Evolutionary conservation across 2,888 invertebrate species (phyloP), one percentile per base, ranked within the genome.

Genomic region (Serrognathus titanus): DNA sequence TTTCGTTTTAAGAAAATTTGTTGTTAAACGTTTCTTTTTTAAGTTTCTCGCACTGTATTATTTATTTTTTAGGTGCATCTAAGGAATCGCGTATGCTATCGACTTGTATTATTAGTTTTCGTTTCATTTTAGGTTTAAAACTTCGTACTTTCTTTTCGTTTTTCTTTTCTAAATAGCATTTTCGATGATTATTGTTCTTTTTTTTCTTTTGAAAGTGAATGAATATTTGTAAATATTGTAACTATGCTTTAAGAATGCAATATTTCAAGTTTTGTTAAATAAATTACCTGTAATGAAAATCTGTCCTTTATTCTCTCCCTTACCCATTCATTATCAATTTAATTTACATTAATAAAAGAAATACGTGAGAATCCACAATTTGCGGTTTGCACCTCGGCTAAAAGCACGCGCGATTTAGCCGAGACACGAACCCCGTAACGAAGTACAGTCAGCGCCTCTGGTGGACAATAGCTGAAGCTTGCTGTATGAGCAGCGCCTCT

Each of bases 231-330:
- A 52, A 52, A 52, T 52, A 52, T 24, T 52, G 52, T 52, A 52
- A 36, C 43, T 52, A 52, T 31, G 45, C 52, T 52, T 51, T 52
- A 52, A 52, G 46, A 24, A 40, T 39, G 52, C 45, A 52, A 52
- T 52, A 52, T 52, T 52, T 52, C 52, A 52, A 52, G 52, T 52
- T 52, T 51, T 52, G 50, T 52, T 52, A 48, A 49, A 52, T 52
- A 52, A 52, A 52, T 45, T 52, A 16, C 46, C 20, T 52, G 43
- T 43, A 43, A 43, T 43, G 13, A 20, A 43, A 8, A 6, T 43
- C 2, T 5, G 3, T 1, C 24, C 7, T 31, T 31, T 31, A 31
- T 31, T 31, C 5, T 16, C 16, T 3, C 16, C 16, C 16, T 16
- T 16, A 16, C 16, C 16, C 16, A n/a, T n/a, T n/a, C n/a, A n/a